A percentile compares a stretch with the other conserved stretches of the same genome.
These are phyloP conservation scores for Montipora cactus DNA, from an alignment of 64 coral and sea anemone species.

Conservation along the genomic window DNA sequence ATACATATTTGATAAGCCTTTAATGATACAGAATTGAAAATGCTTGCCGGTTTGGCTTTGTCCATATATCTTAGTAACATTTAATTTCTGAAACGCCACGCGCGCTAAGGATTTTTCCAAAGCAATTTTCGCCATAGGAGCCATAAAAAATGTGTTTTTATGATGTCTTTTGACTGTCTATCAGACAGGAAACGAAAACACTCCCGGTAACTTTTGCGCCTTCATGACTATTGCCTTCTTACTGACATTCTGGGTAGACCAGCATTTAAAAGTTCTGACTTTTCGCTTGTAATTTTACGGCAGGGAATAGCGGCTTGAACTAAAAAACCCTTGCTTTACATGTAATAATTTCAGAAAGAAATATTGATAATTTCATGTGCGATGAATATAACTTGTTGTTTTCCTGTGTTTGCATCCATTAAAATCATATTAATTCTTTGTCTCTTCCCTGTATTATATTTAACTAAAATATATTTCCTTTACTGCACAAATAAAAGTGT, in stretches of 20 bases:
- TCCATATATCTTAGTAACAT: no score
- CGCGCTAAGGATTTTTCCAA: no score
- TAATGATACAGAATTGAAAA: no score
- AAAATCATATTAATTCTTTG: background rate
- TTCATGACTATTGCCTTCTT: background rate
- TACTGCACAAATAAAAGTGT: background rate
- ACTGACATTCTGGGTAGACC: background rate
- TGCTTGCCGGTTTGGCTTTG: no score
- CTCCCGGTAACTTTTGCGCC: no score
- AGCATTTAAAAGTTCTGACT: background rate
- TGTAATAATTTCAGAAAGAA: background rate
- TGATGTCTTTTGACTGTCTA: no score
- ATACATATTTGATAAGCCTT: no score
- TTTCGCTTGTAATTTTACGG: background rate
- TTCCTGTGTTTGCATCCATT: background rate
- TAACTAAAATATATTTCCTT: constrained; percentile 9
- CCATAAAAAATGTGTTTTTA: background rate
- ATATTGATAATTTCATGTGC: background rate
- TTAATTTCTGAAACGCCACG: no score
- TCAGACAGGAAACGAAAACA: background rate
- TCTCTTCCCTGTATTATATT: background rate
- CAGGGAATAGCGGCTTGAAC: background rate
- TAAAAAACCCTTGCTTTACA: background rate
- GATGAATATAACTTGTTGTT: background rate
- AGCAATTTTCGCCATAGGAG: background rate